phyloP scores from a whole-genome alignment of 2,797 vertebrate species.

The Bovichtus variegatus region DNA sequence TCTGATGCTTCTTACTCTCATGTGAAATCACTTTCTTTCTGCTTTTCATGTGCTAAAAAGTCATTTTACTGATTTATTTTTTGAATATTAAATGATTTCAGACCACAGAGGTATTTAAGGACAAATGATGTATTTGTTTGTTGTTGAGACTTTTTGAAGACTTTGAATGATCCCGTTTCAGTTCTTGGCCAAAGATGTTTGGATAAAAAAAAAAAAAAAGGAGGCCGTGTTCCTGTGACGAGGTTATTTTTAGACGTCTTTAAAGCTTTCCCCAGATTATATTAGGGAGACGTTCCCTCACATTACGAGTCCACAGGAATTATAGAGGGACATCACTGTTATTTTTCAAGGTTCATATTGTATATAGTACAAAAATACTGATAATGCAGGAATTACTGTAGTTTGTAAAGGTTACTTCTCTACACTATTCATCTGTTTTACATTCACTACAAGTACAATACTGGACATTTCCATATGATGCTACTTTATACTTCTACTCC shows the following conservation, averaged over 20 bases:
- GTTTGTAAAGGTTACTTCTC: neutral
- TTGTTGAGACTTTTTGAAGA: neutral
- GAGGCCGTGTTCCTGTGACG: slow-evolving; percentile 9
- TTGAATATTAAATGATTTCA: neutral
- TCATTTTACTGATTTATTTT: neutral
- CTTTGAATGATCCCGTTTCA: slow-evolving; percentile 5
- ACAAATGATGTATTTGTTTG: too few relatives aligned
- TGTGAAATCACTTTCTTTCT: neutral
- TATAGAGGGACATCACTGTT: neutral
- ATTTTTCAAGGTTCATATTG: neutral
- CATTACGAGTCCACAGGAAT: neutral
- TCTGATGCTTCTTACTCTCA: neutral
- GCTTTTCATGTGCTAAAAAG: too few relatives aligned
- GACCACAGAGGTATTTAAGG: neutral
- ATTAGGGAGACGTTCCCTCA: slow-evolving; percentile 10
- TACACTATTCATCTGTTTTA: neutral
- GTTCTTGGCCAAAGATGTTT: slow-evolving; percentile 22
- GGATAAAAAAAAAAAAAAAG: slow-evolving; percentile 33
- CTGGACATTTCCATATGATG: neutral
- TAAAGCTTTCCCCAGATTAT: slow-evolving; percentile 35
- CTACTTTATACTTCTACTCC: neutral
- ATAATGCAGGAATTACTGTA: neutral
- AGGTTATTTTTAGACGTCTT: slow-evolving; percentile 59
- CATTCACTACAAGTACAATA: neutral
- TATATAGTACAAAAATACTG: neutral